phyloP scores from a whole-genome alignment of 1,140 invertebrate genomes.

The Papilio machaon region DNA sequence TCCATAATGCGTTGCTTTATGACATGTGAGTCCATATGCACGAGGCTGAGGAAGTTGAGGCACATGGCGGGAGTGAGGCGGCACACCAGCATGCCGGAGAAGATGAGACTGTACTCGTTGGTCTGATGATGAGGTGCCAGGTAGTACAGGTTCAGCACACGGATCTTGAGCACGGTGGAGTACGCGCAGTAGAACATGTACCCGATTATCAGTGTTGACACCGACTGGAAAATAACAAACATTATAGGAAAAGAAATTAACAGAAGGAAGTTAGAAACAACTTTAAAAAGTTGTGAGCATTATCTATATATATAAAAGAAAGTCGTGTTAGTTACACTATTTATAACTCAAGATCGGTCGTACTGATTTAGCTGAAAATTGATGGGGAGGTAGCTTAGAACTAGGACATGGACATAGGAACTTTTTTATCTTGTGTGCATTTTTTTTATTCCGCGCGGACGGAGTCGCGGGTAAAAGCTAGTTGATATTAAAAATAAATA shows the following conservation, averaged over 20 bases:
- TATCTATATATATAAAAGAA: conserved; percentile 32
- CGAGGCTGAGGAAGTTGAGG: conserved; percentile 98
- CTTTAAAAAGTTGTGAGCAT: neutral
- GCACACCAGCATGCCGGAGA: conserved; percentile 98
- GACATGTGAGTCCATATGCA: conserved; percentile 99
- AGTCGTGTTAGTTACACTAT: conserved; percentile 32
- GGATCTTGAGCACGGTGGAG: conserved; percentile 98
- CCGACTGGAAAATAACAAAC: conserved; percentile 82
- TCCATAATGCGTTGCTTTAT: conserved; percentile 91
- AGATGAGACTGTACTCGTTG: conserved; percentile 99
- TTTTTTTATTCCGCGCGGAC: no score
- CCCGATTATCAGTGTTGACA: conserved; percentile 94
- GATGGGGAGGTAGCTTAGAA: no score
- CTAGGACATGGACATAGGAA: no score
- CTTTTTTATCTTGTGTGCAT: no score
- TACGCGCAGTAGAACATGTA: conserved; percentile 99
- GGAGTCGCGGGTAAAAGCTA: no score
- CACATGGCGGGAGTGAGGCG: conserved; percentile 98
- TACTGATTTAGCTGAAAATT: no score
- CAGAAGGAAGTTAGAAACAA: neutral
- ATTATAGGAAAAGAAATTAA: conserved; percentile 42
- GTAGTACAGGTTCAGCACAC: conserved; percentile 98
- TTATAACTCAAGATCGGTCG: conserved; percentile 16
- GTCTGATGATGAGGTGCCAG: conserved; percentile 98
- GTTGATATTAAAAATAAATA: no score